Base-by-base conservation (phyloP, 2,797 vertebrate genomes). In the Melanogrammus aeglefinus region DNA sequence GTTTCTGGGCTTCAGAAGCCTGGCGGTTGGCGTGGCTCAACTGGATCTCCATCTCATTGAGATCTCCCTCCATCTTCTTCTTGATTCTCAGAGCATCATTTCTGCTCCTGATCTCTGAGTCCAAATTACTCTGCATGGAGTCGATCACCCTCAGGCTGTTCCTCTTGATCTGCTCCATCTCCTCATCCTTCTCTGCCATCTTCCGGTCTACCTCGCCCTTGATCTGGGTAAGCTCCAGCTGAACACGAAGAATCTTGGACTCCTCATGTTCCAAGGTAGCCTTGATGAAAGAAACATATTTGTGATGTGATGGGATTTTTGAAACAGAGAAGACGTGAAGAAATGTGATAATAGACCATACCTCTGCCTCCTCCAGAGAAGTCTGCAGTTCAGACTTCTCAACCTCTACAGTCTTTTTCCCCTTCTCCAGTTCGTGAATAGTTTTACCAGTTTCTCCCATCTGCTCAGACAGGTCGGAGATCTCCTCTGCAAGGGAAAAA, bases 41-140 rank as follows among this genome's bases (percentile, higher is more conserved):
- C 87, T 97, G 97, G 73, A 97, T 93, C 91, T 97, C 96, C 95
- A 97, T 94, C 89, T 97, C 96, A 10, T 95, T 96, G 66, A 96
- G 95, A 77, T 96, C 96, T 79, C 95, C 95, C 80, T 98, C 96
- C 95, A 96, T 97, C 92, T 97, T 98, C 94, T 96, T 98, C 89
- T 97, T 98, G 81, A 98, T 85, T 88, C 96, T 95, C 79, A 97
- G 78, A 75, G 96, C 96, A 33, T 98, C 96, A 0, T 97, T 98
- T 83, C 96, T 95, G 94, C 96, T 97, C 81, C 95, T 95, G 88
- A 96, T 81, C 83, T 98, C 96, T 0, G 96, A 85, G 71, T 97
- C 97, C 88, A 98, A 82, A 10, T 87, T 87, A 76, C 72, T 96
- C 88, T 97, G 96, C 93, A 95, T 93, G 76, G 96, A 88, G 9